Conservation (phyloP, 2,797 vertebrate genomes). For the Onychomys torridus region DNA sequence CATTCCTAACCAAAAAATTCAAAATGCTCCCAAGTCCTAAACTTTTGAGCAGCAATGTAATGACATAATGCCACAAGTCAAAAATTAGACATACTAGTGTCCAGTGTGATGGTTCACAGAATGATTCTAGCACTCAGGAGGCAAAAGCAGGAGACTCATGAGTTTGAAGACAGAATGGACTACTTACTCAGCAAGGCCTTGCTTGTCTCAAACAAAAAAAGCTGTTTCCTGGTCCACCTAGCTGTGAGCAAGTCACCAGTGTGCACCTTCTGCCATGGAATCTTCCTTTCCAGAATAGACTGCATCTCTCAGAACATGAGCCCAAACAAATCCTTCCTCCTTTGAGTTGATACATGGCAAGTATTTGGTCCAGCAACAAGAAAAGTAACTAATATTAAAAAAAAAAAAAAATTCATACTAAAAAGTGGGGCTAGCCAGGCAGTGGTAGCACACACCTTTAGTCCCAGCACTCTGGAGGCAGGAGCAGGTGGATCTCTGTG, state of each 20-base stretch:
- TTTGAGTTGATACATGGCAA: not conserved
- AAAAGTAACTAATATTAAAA: not conserved
- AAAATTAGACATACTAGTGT: not conserved
- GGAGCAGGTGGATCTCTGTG: not conserved
- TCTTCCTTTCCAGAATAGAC: not conserved
- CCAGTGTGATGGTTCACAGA: not conserved
- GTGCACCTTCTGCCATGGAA: not conserved
- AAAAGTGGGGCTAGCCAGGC: not conserved
- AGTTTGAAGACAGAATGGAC: not conserved
- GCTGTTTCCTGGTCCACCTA: not conserved
- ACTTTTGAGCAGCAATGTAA: not conserved
- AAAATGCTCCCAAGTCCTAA: constrained; percentile 1
- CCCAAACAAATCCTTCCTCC: not conserved
- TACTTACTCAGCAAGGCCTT: not conserved
- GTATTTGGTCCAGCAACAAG: not conserved
- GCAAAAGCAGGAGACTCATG: not conserved
- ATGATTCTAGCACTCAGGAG: not conserved
- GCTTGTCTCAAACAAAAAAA: not conserved
- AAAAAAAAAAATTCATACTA: not conserved
- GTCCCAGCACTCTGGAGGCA: too few species aligned
- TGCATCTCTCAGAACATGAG: not conserved
- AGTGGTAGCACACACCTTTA: not conserved
- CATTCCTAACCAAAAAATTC: not conserved
- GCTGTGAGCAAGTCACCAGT: not conserved
- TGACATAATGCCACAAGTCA: not conserved